Conservation (phyloP, 2,797 vertebrate species). For the Podargus strigoides region DNA sequence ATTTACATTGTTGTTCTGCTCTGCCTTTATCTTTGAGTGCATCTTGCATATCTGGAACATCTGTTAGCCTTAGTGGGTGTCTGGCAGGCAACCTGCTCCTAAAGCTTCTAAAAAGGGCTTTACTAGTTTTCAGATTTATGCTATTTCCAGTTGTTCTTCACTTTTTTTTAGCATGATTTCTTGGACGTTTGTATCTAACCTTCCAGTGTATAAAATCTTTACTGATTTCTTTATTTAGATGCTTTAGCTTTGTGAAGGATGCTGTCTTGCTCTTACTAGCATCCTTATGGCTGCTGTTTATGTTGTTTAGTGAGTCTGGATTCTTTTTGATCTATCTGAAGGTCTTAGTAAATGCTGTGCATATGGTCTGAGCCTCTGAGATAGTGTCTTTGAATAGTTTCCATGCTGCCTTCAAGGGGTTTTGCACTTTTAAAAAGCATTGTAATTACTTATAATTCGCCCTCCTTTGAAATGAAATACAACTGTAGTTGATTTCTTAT, state of each 20-base stretch:
- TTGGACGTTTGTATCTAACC: neutral
- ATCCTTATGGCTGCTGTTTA: neutral
- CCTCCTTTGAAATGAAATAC: constrained; percentile 24
- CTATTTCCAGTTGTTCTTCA: neutral
- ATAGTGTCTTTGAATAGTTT: neutral
- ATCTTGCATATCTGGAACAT: neutral
- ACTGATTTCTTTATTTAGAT: neutral
- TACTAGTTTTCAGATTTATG: neutral
- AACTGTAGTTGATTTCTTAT: neutral
- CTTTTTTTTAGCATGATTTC: neutral
- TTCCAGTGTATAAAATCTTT: neutral
- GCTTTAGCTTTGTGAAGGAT: neutral
- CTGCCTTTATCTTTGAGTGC: neutral
- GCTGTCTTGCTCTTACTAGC: neutral
- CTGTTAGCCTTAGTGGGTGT: neutral
- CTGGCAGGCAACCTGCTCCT: neutral
- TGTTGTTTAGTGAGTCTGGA: neutral
- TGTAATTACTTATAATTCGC: neutral
- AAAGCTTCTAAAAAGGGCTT: neutral
- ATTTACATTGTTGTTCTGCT: neutral
- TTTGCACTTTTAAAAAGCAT: constrained; percentile 11
- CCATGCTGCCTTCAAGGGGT: constrained; percentile 2
- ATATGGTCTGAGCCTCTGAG: neutral
- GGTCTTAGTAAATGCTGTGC: neutral
- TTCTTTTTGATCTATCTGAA: neutral